Base-by-base conservation (phyloP, 2,888 invertebrate genomes). In the Epiblema foenella region DNA sequence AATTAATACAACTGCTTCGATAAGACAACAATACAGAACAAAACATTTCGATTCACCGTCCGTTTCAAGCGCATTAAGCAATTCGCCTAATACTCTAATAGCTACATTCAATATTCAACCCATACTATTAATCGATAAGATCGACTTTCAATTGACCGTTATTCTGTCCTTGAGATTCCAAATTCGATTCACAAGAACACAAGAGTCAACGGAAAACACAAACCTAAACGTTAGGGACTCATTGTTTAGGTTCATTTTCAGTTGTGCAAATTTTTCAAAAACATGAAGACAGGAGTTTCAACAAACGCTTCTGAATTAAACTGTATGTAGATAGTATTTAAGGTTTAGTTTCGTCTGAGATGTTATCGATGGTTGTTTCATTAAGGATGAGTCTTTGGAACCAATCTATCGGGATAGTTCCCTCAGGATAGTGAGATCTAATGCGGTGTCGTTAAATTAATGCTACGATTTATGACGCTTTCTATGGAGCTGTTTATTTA, bases 321-420 rank as follows among this genome's bases (percentile, higher is more conserved):
- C 42, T 75, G 64, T 67, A 12, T 63, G 60, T 62, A 24, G 17
- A 69, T n/a, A 15, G 10, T 0, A 8, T 17, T n/a, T 72, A 72
- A 46, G 46, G 69, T 72, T 54, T 8, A 58, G 15, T 66, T 75
- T 68, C 10, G 62, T 29, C 15, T 70, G 66, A 46, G 15, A 18
- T 42, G 68, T 63, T 42, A 15, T 59, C 51, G 71, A 59, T 54
- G 18, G 59, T 37, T 46, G 56, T 72, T 69, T 74, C 73, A 77
- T 76, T 78, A 75, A 75, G 74, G 70, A 69, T 58, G 39, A 63
- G 73, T 77, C 79, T 81, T 82, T 75, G 93, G 90, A 92, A 93
- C 93, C 94, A 93, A 94, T 94, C 94, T 93, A 94, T 94, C 87
- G 93, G 90, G 91, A 94, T 94, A 94, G 94, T 94, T 94, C 94